Evolutionary conservation across 2,113 vertebrate species (phyloP).

Genomic region (Hassar affinis): DNA sequence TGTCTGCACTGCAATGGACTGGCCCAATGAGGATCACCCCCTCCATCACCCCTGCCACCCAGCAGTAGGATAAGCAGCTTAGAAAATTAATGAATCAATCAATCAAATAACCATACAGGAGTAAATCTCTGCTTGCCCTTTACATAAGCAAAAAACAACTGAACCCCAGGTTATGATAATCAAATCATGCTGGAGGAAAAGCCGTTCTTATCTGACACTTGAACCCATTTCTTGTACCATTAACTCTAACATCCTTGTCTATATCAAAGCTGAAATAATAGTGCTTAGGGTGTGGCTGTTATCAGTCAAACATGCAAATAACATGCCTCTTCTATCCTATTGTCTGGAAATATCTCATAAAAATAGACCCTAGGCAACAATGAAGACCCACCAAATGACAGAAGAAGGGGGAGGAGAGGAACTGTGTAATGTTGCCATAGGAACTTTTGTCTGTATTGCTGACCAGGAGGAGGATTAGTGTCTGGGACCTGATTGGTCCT

Average conservation of each 20-base stretch:
- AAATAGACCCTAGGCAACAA: not conserved
- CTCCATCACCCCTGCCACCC: too few species aligned
- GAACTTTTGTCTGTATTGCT: slow-evolving; percentile 69
- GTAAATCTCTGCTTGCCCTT: not conserved
- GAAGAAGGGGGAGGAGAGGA: slow-evolving; percentile 28
- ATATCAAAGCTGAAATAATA: not conserved
- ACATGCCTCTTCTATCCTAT: not conserved
- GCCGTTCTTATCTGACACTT: not conserved
- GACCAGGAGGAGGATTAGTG: slow-evolving; percentile 29
- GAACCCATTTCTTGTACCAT: not conserved
- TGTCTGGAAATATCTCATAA: not conserved
- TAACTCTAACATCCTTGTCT: not conserved
- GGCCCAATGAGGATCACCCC: too few species aligned
- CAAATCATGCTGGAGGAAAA: not conserved
- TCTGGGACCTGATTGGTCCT: slow-evolving; percentile 41
- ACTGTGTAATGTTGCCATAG: slow-evolving; percentile 70
- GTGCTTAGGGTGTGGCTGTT: not conserved
- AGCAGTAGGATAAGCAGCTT: too few species aligned
- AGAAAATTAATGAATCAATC: too few species aligned
- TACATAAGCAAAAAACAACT: not conserved
- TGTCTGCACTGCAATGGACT: too few species aligned
- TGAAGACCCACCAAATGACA: not conserved
- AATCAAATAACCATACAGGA: not conserved
- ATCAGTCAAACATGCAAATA: not conserved
- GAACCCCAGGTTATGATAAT: not conserved